These are phyloP conservation scores for Crioceris asparagi DNA, from an alignment of 2,888 invertebrate genomes.

Conservation along the genomic window DNA sequence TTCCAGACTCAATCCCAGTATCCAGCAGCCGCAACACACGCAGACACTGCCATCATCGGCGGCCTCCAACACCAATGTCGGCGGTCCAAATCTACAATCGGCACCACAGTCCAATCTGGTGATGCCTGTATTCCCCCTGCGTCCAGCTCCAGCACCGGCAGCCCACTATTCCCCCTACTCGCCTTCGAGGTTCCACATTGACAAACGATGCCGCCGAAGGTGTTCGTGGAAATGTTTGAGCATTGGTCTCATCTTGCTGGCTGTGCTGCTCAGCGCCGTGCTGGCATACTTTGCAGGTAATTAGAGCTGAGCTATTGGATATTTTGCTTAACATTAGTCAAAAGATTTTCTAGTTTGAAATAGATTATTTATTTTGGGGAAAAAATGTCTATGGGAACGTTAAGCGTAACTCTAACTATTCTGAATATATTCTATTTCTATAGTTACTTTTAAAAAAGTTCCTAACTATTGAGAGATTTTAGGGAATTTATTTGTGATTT, in stretches of 20 bases:
- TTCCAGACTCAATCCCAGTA: slow-evolving; percentile 42
- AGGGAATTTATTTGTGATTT: not conserved
- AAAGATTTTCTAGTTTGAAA: no score
- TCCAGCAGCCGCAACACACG: slow-evolving; percentile 44
- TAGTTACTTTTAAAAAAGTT: no score
- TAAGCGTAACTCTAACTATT: no score
- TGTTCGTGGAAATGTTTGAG: slow-evolving; percentile 97
- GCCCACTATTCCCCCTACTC: slow-evolving; percentile 84
- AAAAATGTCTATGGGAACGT: no score
- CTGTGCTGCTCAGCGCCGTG: slow-evolving; percentile 84
- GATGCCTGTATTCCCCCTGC: slow-evolving; percentile 80
- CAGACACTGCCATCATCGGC: slow-evolving; percentile 47
- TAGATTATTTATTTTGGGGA: no score
- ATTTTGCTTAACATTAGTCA: no score
- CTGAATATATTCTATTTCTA: no score
- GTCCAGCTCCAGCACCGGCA: slow-evolving; percentile 45
- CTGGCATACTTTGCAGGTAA: slow-evolving; percentile 90
- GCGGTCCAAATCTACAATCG: slow-evolving; percentile 25
- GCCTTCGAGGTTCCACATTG: slow-evolving; percentile 88
- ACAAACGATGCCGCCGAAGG: slow-evolving; percentile 85
- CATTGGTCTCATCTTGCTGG: slow-evolving; percentile 83
- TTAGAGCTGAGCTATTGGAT: not conserved
- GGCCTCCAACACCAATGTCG: no score
- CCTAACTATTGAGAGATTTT: no score
- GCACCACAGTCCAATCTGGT: slow-evolving; percentile 62